phyloP scores from a whole-genome alignment of 2,113 vertebrate species.

The Gasterosteus aculeatus region DNA sequence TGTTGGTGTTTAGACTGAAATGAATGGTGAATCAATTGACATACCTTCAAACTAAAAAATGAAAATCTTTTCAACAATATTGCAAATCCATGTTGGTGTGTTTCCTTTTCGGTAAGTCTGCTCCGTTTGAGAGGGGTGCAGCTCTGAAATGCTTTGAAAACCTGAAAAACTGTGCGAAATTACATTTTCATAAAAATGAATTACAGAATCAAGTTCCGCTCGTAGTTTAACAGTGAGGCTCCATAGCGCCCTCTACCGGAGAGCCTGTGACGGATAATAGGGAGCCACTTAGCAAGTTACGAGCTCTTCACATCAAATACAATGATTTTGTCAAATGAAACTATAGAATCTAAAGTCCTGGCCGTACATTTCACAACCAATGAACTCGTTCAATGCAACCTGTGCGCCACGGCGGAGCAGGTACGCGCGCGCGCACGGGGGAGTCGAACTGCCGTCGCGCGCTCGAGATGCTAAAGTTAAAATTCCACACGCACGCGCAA shows the following conservation, averaged over 20 bases:
- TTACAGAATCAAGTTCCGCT: not conserved
- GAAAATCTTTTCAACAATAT: not conserved
- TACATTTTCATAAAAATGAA: not conserved
- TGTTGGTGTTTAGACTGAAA: not conserved
- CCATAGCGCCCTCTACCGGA: constrained; percentile 29
- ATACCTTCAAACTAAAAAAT: not conserved
- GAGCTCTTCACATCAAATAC: not conserved
- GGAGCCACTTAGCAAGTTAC: not conserved
- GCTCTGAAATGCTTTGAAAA: not conserved
- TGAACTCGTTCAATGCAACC: no score
- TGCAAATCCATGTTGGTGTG: not conserved
- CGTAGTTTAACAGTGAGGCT: not conserved
- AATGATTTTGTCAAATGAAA: not conserved
- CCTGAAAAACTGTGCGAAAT: not conserved
- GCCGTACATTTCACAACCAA: not conserved
- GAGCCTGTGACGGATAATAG: not conserved
- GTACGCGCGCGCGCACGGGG: not conserved
- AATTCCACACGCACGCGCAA: constrained; percentile 19
- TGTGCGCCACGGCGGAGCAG: not conserved
- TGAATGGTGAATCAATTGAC: not conserved
- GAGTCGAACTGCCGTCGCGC: constrained; percentile 20
- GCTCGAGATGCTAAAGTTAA: constrained; percentile 14
- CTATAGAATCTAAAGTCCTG: not conserved
- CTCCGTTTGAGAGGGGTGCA: not conserved
- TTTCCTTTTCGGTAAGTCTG: not conserved